Base-by-base conservation (phyloP, 2,113 vertebrate species). In the Sorex fumeus region DNA sequence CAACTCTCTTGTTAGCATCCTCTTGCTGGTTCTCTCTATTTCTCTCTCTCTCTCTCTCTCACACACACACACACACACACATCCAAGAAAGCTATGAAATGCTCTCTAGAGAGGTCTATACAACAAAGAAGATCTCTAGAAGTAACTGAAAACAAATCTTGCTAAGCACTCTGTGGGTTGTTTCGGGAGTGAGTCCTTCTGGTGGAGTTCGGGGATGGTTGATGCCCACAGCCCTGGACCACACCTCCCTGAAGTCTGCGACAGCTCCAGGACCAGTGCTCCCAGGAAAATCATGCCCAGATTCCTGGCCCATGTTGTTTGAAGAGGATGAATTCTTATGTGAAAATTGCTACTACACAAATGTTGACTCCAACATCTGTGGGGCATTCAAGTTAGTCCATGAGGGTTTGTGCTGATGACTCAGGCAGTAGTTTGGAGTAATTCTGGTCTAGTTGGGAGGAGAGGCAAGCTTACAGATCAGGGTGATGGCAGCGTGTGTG, bases 61-160 rank as follows among this genome's bases (percentile, higher is more conserved):
- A 19, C 53, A 19, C 53, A 57, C 53, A 57, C 53, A 60, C 18
- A 60, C 57, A 60, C 57, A 60, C 57, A 60, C 57, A 60, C 57
- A 25, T 32, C 87, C 72, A 62, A 69, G 53, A 57, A 11, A 8
- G 50, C 7, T 78, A n/a, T n/a, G 47, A 90, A 85, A 72, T 13
- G 45, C 36, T 91, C 43, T 72, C 0, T 9, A 3, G 66, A 85
- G 60, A 87, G 2, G 30, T 32, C 70, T 70, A 71, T 18, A 27
- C 69, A 66, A 71, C 47, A 47, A 57, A 76, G 66, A 91, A 90
- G 66, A 60, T 74, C 66, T 84, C 90, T 19, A 7, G 70, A 91
- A 93, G 77, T 60, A 70, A 47, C 62, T 34, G 4, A 50, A 50
- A 50, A 50, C 13, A 13, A 50, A 50, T 71, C 28, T 47, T 91